Evolutionary conservation across 2,113 vertebrate genomes (phyloP).

Genomic region (Phylloscopus whistleri): DNA sequence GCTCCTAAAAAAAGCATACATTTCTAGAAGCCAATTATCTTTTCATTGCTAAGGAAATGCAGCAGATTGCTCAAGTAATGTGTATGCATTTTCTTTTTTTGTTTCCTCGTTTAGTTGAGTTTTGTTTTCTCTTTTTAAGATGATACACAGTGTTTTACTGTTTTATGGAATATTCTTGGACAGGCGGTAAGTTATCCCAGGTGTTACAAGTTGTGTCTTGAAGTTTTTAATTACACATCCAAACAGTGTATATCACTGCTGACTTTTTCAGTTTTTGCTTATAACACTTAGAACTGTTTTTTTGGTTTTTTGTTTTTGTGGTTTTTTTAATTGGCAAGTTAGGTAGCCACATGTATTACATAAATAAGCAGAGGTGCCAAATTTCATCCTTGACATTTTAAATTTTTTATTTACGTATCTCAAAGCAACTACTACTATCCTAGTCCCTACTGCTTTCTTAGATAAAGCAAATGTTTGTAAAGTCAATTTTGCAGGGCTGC

Average conservation of each 20-base stretch:
- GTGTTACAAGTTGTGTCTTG: not conserved
- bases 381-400: not conserved
- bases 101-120: not conserved
- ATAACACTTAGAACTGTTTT: not conserved
- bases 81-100: not conserved
- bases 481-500: slow-evolving; percentile 52
- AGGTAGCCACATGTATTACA: not conserved
- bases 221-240: not conserved
- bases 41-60: not conserved
- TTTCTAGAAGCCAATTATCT: not conserved
- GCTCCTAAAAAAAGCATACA: not conserved
- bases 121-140: not conserved
- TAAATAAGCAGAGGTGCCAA: not conserved
- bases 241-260: not conserved
- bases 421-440: not conserved
- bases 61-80: not conserved
- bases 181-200: not conserved
- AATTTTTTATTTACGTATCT: not conserved
- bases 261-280: not conserved
- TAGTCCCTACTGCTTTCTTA: not conserved
- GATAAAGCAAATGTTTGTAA: slow-evolving; percentile 57
- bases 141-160: not conserved
- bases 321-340: not conserved
- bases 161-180: not conserved
- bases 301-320: too few species aligned